These are phyloP conservation scores for Anarhynchus alexandrinus DNA, from an alignment of 2,113 vertebrate species.

Conservation along the genomic window DNA sequence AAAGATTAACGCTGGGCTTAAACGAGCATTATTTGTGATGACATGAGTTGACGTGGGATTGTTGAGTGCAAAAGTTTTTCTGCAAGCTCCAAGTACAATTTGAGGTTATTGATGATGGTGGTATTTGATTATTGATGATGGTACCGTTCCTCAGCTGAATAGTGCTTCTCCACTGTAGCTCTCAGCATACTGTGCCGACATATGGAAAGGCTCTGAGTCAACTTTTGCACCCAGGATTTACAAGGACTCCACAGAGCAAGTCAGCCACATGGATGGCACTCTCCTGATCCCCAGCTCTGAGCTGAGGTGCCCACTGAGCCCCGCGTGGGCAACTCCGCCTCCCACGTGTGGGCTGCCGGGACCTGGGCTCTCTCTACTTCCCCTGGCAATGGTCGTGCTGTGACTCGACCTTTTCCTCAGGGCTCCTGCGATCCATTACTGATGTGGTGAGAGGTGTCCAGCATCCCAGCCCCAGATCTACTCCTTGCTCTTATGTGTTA, in stretches of 20 bases:
- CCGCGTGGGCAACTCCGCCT: neutral
- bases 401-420: neutral
- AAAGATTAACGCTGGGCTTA: neutral
- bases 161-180: neutral
- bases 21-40: neutral
- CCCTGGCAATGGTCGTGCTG: neutral
- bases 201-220: neutral
- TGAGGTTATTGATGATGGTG: neutral
- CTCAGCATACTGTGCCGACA: neutral
- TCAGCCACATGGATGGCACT: neutral
- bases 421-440: neutral
- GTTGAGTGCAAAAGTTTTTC: neutral
- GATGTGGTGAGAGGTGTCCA: neutral
- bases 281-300: too few relatives aligned
- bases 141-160: neutral
- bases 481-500: neutral
- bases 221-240: neutral
- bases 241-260: neutral
- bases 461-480: neutral
- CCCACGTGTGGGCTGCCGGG: fast-evolving
- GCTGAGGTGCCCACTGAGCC: too few relatives aligned
- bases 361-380: neutral
- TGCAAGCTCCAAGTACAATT: neutral
- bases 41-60: neutral
- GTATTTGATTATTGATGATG: too few relatives aligned